Evolutionary conservation across 2,888 invertebrate genomes (phyloP).

Genomic region (Andrena chrysosceles): DNA sequence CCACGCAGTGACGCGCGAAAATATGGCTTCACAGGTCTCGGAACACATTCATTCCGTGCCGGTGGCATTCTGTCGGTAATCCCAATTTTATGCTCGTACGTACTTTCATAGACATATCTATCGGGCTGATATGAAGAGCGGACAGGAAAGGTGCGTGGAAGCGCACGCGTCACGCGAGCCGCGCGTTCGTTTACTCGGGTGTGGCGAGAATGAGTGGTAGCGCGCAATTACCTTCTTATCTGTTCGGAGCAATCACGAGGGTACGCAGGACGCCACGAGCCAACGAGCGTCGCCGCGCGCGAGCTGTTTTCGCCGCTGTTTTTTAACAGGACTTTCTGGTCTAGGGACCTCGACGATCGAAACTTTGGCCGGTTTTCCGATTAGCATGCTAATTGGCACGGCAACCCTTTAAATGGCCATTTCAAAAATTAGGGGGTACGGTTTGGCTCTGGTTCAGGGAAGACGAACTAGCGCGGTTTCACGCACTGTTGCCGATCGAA

Average conservation of each 20-base stretch:
- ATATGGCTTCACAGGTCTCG: neutral
- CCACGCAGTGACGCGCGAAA: neutral
- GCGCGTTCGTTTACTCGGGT: slow-evolving; percentile 73
- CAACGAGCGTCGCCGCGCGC: slow-evolving; percentile 24
- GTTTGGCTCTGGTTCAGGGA: slow-evolving; percentile 52
- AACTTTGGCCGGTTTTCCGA: slow-evolving; percentile 64
- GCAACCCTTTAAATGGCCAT: slow-evolving; percentile 75
- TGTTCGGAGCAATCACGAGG: slow-evolving; percentile 45
- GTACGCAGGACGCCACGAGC: slow-evolving; percentile 44
- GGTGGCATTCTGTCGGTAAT: slow-evolving; percentile 42
- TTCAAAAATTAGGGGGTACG: slow-evolving; percentile 70
- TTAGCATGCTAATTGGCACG: slow-evolving; percentile 74
- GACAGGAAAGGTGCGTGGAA: slow-evolving; percentile 72
- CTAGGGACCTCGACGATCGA: slow-evolving; percentile 31
- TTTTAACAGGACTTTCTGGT: slow-evolving; percentile 35
- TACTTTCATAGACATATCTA: slow-evolving; percentile 32
- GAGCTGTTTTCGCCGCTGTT: slow-evolving; percentile 57
- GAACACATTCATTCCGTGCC: slow-evolving; percentile 1
- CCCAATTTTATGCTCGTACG: slow-evolving; percentile 58
- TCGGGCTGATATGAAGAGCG: slow-evolving; percentile 59
- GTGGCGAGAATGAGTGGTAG: slow-evolving; percentile 73
- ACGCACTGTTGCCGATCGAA: slow-evolving; percentile 59
- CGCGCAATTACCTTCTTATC: slow-evolving; percentile 75
- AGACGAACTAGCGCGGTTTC: slow-evolving; percentile 53
- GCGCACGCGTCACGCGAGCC: slow-evolving; percentile 70